Evolutionary conservation across 2,797 vertebrate genomes (phyloP).

Genomic region (Thaleichthys pacificus): DNA sequence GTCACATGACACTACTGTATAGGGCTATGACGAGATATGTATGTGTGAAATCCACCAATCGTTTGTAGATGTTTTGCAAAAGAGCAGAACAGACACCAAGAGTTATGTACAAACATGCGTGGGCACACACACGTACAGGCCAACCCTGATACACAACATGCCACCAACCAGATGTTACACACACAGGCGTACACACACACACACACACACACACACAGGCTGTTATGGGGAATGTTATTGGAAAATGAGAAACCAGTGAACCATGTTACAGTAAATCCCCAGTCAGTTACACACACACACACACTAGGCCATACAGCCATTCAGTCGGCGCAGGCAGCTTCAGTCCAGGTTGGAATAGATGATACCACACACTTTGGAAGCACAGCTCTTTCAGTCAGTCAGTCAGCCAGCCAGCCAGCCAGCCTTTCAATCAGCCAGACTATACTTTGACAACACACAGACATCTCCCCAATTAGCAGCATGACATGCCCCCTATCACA

Average conservation of each 20-base stretch:
- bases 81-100: background rate
- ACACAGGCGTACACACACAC: constrained; percentile 36
- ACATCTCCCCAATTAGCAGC: background rate
- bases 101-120: background rate
- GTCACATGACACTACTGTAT: no score
- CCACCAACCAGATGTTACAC: constrained; percentile 25
- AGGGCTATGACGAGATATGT: no score
- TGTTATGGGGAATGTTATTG: constrained; percentile 58
- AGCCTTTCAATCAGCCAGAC: constrained; percentile 34
- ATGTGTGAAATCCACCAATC: no score
- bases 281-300: background rate
- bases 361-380: constrained; percentile 46
- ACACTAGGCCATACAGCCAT: constrained; percentile 30
- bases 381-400: constrained; percentile 35
- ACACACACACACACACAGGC: constrained; percentile 36
- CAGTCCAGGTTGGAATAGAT: constrained; percentile 40
- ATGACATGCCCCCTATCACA: background rate
- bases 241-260: constrained; percentile 51
- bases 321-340: constrained; percentile 27
- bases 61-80: background rate
- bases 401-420: constrained; percentile 22
- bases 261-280: constrained; percentile 42
- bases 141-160: background rate
- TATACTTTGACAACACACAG: background rate
- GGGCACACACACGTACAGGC: background rate